Evolutionary conservation across 2,113 vertebrate species (phyloP).

Genomic region (Labrus mixtus): DNA sequence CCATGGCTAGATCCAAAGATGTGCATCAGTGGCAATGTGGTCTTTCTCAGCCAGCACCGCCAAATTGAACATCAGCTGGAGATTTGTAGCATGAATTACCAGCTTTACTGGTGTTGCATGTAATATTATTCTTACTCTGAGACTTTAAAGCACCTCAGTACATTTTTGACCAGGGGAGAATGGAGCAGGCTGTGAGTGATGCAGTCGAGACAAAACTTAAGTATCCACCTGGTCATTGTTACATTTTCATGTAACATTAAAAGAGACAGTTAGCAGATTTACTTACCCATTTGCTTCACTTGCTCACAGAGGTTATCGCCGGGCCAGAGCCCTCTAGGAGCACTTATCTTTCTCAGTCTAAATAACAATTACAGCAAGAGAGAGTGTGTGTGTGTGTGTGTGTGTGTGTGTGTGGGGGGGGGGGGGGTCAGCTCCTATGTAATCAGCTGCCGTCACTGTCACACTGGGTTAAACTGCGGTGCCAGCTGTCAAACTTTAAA

Average conservation of each 20-base stretch:
- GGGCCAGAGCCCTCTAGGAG: constrained; percentile 21
- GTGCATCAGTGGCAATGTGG: constrained; percentile 35
- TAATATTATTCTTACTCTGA: constrained; percentile 20
- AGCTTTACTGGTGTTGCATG: constrained; percentile 18
- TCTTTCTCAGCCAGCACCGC: constrained; percentile 23
- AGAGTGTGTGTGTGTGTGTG: not conserved
- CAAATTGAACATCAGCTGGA: constrained; percentile 35
- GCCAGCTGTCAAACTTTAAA: constrained; percentile 59
- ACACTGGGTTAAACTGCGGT: constrained; percentile 16
- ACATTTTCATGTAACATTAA: not conserved
- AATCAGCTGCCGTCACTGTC: constrained; percentile 46
- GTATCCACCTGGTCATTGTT: not conserved
- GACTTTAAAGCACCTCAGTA: not conserved
- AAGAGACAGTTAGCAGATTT: constrained; percentile 13
- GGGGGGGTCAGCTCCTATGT: constrained; percentile 6
- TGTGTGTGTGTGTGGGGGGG: not conserved
- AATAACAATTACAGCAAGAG: not conserved
- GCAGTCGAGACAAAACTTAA: not conserved
- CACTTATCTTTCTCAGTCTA: constrained; percentile 5
- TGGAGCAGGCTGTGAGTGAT: no score
- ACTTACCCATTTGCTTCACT: not conserved
- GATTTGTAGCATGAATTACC: constrained; percentile 36
- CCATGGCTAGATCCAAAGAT: constrained; percentile 39
- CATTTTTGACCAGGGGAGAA: not conserved
- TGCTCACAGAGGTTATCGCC: constrained; percentile 30